These are phyloP conservation scores for Hestina assimilis DNA, from an alignment of 1,140 invertebrate species.

Conservation along the genomic window DNA sequence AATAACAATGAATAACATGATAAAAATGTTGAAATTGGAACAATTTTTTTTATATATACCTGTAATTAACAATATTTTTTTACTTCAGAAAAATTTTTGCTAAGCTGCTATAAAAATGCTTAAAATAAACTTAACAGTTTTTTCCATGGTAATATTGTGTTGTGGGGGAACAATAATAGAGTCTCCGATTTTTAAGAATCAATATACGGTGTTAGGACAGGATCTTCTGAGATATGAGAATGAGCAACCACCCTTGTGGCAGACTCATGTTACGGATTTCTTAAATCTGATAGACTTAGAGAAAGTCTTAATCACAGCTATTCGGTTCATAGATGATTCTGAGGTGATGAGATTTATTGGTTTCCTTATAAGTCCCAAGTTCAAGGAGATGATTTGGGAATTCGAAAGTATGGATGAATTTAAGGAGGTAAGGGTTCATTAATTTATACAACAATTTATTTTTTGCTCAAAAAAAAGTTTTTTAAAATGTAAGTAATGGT, in stretches of 20 bases:
- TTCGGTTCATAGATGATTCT: slow-evolving; percentile 33
- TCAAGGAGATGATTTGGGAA: slow-evolving; percentile 33
- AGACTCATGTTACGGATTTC: slow-evolving; percentile 35
- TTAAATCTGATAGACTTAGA: slow-evolving; percentile 33
- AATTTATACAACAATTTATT: slow-evolving; percentile 2
- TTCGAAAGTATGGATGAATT: slow-evolving; percentile 37
- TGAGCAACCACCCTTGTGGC: neutral
- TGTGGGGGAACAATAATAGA: neutral
- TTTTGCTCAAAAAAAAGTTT: too few relatives aligned
- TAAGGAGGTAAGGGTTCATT: slow-evolving; percentile 27
- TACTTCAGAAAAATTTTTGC: too few relatives aligned
- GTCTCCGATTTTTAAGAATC: too few relatives aligned
- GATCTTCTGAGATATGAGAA: neutral
- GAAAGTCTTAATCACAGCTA: slow-evolving; percentile 23
- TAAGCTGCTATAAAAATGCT: neutral
- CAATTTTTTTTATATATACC: too few relatives aligned
- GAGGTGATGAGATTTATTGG: slow-evolving; percentile 36
- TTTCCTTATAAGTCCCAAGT: slow-evolving; percentile 31
- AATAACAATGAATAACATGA: neutral
- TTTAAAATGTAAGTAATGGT: too few relatives aligned
- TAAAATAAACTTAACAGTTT: neutral
- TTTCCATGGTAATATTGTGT: neutral
- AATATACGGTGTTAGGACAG: neutral
- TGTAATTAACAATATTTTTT: too few relatives aligned
- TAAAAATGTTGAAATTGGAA: neutral